Evolutionary conservation across 2,888 invertebrate genomes (phyloP), one percentile per base, ranked within the genome.

Genomic region (Drosophila vallismaia): DNA sequence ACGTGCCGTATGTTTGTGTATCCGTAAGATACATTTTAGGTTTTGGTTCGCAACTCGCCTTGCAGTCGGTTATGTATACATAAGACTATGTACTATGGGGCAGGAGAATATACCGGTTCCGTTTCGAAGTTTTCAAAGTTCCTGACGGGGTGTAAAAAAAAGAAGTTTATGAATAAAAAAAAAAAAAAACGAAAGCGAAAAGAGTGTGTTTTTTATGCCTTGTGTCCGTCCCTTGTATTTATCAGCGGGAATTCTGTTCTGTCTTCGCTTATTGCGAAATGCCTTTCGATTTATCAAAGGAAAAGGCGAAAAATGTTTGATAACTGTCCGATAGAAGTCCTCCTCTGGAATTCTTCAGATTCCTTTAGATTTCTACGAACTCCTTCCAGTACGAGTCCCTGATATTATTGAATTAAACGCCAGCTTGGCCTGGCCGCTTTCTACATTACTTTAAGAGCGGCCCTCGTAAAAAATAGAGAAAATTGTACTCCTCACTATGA

Each of bases 11-110:
- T 83, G 84, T 79, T 82, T 84, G 84, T 82, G 84, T 82, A 81
- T 84, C 82, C 79, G 80, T 77, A 79, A 79, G 86, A 84, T 79
- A 84, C 81, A 76, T 81, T 83, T 85, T 76, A 53, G 77, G 72
- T 71, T 75, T 70, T 70, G 66, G 44, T 50, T 46, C 50, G 44
- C 54, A 64, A 42, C 62, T 48, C 67, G 49, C 8, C 67, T 63
- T 80, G 75, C 78, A 76, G 63, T 78, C 64, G 51, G 42, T 38
- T 49, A 66, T 75, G 60, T 73, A 45, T 49, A 42, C 36, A 12
- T 7, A 28, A 10, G 31, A 29, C n/a, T 42, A 42, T 42, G 40
- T 42, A 42, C 19, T 19, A 19, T 8, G 51, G 40, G 54, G 14
- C 44, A 29, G 48, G 19, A 2, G 19, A 57, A 49, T 74, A 85